phyloP scores from a whole-genome alignment of 2,113 vertebrate genomes.

The Carassius gibelio region DNA sequence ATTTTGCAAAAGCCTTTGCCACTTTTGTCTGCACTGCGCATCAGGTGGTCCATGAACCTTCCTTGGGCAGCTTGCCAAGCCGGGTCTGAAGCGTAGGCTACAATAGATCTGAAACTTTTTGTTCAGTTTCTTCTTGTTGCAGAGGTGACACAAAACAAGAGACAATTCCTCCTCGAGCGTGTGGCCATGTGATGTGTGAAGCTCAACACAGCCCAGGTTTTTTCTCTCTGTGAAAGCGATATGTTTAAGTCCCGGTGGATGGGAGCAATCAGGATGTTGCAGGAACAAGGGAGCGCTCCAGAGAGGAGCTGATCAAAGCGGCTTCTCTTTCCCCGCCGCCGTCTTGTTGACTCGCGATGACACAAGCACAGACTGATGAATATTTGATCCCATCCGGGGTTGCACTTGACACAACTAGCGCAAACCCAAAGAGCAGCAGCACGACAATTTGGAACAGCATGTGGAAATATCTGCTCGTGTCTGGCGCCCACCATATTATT shows the following conservation, averaged over 20 bases:
- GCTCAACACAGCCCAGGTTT: background rate
- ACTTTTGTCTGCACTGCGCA: background rate
- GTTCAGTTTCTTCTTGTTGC: background rate
- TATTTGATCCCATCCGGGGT: conserved; percentile 59
- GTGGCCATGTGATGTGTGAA: background rate
- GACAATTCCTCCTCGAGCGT: background rate
- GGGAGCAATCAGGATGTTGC: conserved; percentile 18
- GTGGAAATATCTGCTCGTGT: background rate
- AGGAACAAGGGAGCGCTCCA: conserved; percentile 44
- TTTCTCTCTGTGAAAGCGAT: conserved; percentile 9
- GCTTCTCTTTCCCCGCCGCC: conserved; percentile 11
- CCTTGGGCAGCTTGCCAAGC: background rate
- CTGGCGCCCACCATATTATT: conserved; percentile 4
- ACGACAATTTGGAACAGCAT: conserved; percentile 24
- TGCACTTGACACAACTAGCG: conserved; percentile 58
- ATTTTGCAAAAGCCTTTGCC: background rate
- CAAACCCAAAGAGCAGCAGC: conserved; percentile 43
- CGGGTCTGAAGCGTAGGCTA: background rate
- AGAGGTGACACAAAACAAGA: background rate
- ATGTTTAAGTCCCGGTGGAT: conserved; percentile 17
- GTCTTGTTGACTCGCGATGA: conserved; percentile 47
- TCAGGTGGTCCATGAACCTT: background rate
- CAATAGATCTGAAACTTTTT: background rate
- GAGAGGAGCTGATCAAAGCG: conserved; percentile 51
- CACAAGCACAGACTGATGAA: conserved; percentile 43